Conservation (phyloP, 2,888 invertebrate species). For the Andrena chrysosceles region DNA sequence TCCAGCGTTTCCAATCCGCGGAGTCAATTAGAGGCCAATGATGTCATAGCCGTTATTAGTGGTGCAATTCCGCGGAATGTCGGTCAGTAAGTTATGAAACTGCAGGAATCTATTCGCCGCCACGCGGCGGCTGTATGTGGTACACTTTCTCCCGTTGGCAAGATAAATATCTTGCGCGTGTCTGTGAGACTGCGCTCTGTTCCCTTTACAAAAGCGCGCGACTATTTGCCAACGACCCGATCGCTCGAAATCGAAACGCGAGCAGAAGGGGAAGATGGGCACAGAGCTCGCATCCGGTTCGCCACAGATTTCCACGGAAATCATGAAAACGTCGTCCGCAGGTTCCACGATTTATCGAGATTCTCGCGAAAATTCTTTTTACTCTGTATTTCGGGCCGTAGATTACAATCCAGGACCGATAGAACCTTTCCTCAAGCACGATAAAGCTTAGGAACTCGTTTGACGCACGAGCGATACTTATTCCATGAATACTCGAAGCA, state of each 20-base stretch:
- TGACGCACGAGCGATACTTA: constrained; percentile 40
- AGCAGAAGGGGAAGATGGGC: constrained; percentile 1
- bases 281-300: not conserved
- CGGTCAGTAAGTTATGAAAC: constrained; percentile 83
- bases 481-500: not conserved
- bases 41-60: constrained; percentile 80
- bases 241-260: constrained; percentile 44
- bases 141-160: constrained; percentile 78
- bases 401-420: constrained; percentile 35
- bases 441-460: constrained; percentile 44
- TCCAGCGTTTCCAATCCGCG: constrained; percentile 68
- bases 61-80: constrained; percentile 82
- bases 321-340: not conserved
- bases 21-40: constrained; percentile 74
- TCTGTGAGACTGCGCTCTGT: constrained; percentile 55
- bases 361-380: not conserved
- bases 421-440: constrained; percentile 20
- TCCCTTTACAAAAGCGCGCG: constrained; percentile 60
- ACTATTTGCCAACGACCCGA: constrained; percentile 56
- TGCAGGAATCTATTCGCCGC: constrained; percentile 80
- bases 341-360: constrained; percentile 23
- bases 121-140: constrained; percentile 68
- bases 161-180: constrained; percentile 76
- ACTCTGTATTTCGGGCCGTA: not conserved
- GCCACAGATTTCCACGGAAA: constrained; percentile 40